Conservation (phyloP, 2,797 vertebrate genomes). For the Pipistrellus pygmaeus region DNA sequence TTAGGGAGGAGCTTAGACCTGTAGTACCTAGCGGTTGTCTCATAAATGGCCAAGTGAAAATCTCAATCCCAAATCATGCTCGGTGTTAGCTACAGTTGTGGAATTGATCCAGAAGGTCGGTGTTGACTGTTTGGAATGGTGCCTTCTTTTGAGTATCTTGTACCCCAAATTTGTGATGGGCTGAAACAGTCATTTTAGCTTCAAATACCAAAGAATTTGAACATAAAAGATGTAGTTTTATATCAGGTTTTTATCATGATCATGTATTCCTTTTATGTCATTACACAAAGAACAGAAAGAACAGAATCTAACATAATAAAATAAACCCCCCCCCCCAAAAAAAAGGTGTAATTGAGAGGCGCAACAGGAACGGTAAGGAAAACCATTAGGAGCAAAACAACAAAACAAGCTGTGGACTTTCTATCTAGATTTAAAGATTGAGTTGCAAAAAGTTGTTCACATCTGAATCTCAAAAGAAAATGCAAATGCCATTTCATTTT, state of each 20-base stretch:
- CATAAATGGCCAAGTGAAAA: background rate
- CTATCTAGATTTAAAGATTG: constrained; percentile 16
- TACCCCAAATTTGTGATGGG: background rate
- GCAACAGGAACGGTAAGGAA: background rate
- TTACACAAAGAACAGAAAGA: background rate
- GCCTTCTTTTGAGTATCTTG: background rate
- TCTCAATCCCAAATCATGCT: background rate
- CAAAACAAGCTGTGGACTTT: constrained; percentile 7
- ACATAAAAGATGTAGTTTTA: background rate
- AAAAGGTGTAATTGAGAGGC: background rate
- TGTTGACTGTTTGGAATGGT: background rate
- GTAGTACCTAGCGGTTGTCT: background rate
- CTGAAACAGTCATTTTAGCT: background rate
- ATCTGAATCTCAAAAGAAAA: constrained; percentile 41
- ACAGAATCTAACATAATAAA: background rate
- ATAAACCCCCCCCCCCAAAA: no score
- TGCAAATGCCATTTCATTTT: constrained; percentile 59
- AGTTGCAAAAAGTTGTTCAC: constrained; percentile 31
- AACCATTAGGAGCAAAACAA: constrained; percentile 2
- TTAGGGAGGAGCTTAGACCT: background rate
- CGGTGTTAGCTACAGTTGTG: background rate
- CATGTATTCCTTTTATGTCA: background rate
- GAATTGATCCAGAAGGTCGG: background rate
- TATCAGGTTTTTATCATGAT: background rate
- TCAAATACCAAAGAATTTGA: constrained; percentile 53